Percentiles rank a stretch among this genome's conserved stretches.
phyloP scores from a whole-genome alignment of 2,797 vertebrate species.

The Spea hammondii region DNA sequence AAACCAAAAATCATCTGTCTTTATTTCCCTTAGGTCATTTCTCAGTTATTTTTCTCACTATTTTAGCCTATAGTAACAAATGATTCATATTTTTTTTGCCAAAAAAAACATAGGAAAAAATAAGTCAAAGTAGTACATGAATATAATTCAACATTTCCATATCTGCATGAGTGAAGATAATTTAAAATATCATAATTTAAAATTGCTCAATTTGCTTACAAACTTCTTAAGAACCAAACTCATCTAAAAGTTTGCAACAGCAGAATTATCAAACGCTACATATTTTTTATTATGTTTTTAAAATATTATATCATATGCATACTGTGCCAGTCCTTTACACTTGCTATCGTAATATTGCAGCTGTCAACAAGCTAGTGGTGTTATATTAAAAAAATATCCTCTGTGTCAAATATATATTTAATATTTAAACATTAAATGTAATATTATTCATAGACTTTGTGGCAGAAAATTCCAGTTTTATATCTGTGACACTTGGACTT shows the following conservation, averaged over 20 bases:
- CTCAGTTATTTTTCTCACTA: conserved; percentile 9
- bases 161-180: conserved; percentile 33
- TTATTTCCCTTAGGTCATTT: conserved; percentile 5
- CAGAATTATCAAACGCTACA: not conserved
- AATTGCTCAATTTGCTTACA: conserved; percentile 8
- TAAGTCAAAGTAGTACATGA: conserved; percentile 29
- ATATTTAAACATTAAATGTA: not conserved
- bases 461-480: not conserved
- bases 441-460: not conserved
- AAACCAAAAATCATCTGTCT: conserved; percentile 16
- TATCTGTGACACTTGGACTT: not conserved
- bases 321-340: too few species aligned
- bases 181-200: not conserved
- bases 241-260: conserved; percentile 26
- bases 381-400: conserved; percentile 7
- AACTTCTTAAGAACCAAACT: conserved; percentile 16
- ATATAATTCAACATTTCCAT: conserved; percentile 27
- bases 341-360: conserved; percentile 8
- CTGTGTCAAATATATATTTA: conserved; percentile 5
- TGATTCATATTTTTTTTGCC: not conserved
- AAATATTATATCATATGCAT: conserved; percentile 25
- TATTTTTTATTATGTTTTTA: conserved; percentile 12
- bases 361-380: conserved; percentile 4
- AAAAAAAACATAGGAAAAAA: not conserved
- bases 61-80: not conserved